Evolutionary conservation across 2,113 vertebrate species (phyloP).

Genomic region (Cheilinus undulatus): DNA sequence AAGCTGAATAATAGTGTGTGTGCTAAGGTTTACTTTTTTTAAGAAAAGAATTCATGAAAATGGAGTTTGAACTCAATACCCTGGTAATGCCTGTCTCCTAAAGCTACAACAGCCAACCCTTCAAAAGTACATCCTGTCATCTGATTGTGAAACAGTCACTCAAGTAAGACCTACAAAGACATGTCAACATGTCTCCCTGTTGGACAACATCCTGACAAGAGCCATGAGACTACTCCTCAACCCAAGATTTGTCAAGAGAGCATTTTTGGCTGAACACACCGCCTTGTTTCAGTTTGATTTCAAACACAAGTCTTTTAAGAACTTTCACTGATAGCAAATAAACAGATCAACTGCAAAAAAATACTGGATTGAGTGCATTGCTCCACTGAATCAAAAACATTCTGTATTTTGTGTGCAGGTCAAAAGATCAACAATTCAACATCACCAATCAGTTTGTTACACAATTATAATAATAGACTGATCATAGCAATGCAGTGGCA

Average conservation of each 20-base stretch:
- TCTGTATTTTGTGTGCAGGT: not conserved
- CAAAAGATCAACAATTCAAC: constrained; percentile 10
- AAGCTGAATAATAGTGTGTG: not conserved
- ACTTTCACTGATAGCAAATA: not conserved
- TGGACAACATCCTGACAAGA: constrained; percentile 38
- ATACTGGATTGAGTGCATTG: not conserved
- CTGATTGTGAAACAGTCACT: constrained; percentile 20
- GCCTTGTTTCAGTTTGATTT: constrained; percentile 16
- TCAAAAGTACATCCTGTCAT: constrained; percentile 29
- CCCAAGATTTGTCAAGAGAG: constrained; percentile 17
- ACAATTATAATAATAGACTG: too few species aligned
- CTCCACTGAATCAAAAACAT: not conserved
- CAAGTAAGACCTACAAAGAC: constrained; percentile 13
- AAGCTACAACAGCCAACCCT: constrained; percentile 23
- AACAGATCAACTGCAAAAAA: constrained; percentile 20
- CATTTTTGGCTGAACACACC: constrained; percentile 23
- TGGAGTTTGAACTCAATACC: constrained; percentile 22
- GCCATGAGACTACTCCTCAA: constrained; percentile 8
- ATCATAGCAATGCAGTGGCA: not conserved
- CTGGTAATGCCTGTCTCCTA: constrained; percentile 23
- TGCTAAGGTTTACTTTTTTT: not conserved
- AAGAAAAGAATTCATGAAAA: constrained; percentile 20
- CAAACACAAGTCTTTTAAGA: constrained; percentile 5
- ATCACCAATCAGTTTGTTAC: too few species aligned
- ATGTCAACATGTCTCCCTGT: constrained; percentile 12